These are phyloP conservation scores for Oenanthe oenanthe DNA, from an alignment of 2,113 vertebrate genomes.

Conservation along the genomic window DNA sequence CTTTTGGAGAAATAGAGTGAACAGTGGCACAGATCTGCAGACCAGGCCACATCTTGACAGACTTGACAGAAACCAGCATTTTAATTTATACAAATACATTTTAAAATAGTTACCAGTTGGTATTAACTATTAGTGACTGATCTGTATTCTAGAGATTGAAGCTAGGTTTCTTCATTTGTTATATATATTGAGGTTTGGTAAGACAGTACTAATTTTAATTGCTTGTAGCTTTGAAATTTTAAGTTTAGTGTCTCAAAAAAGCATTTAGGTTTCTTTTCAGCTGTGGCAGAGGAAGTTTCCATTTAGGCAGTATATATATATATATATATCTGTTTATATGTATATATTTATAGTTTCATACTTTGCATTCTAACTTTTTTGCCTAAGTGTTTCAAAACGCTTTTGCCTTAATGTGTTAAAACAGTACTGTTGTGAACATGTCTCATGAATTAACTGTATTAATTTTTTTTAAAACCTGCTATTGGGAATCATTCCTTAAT, in stretches of 20 bases:
- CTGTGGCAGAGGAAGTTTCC: neutral
- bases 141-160: neutral
- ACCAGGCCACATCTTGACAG: neutral
- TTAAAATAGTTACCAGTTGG: neutral
- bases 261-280: neutral
- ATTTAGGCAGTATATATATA: neutral
- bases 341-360: neutral
- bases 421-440: neutral
- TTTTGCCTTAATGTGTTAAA: neutral
- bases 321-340: neutral
- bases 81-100: neutral
- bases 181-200: neutral
- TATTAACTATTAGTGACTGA: neutral
- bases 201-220: neutral
- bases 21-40: neutral
- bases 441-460: neutral
- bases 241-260: neutral
- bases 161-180: neutral
- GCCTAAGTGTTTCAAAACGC: neutral
- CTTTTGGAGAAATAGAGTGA: neutral
- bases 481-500: neutral
- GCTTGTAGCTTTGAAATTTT: neutral
- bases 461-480: neutral
- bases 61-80: neutral
- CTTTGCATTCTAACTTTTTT: neutral